These are phyloP conservation scores for Psittacula cyanocephala DNA, from an alignment of 2,113 vertebrate species.

Conservation along the genomic window DNA sequence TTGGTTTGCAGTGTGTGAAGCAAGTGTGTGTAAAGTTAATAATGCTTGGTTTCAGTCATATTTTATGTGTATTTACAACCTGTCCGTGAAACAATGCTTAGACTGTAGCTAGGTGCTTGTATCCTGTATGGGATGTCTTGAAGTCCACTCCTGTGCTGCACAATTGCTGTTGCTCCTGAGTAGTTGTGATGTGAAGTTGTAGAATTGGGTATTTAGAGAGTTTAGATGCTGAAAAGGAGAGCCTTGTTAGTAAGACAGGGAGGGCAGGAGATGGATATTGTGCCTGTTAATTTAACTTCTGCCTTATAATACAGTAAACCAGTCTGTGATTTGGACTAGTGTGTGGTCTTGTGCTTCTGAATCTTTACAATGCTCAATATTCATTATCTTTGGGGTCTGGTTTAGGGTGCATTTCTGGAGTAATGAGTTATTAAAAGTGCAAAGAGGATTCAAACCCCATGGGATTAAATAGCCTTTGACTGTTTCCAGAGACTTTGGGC, in stretches of 20 bases:
- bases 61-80: neutral
- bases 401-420: neutral
- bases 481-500: neutral
- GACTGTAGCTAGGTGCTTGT: neutral
- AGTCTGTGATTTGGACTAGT: neutral
- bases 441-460: neutral
- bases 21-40: neutral
- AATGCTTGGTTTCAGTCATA: neutral
- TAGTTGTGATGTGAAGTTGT: neutral
- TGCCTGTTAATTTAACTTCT: neutral
- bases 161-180: neutral
- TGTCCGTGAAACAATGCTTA: neutral
- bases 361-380: neutral
- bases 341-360: neutral
- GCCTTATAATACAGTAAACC: neutral
- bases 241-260: neutral
- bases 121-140: neutral
- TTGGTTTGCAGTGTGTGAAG: neutral
- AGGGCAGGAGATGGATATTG: neutral
- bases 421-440: neutral
- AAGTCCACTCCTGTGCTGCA: neutral
- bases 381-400: neutral
- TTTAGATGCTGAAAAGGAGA: neutral
- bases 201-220: neutral
- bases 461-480: neutral